These are phyloP conservation scores for Melinaea marsaeus DNA, from an alignment of 2,888 invertebrate genomes.

Conservation along the genomic window DNA sequence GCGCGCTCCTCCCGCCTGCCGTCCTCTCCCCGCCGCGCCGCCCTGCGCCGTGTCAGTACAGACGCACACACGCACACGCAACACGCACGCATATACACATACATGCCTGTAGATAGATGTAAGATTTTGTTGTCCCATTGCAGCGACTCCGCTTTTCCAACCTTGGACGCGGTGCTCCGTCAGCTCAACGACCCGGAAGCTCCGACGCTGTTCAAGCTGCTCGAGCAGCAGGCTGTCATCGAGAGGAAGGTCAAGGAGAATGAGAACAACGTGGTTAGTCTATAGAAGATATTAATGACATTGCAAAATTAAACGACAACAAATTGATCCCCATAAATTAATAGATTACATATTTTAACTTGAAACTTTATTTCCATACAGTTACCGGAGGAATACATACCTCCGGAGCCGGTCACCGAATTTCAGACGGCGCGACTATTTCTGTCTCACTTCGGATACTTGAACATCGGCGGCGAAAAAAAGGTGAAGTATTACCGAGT, in stretches of 20 bases:
- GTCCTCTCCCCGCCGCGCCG: conserved; percentile 56
- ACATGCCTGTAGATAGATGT: not conserved
- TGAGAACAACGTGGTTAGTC: conserved; percentile 58
- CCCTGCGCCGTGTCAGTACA: conserved; percentile 86
- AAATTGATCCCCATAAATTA: not conserved
- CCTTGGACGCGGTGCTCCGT: conserved; percentile 86
- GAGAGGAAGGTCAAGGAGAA: conserved; percentile 76
- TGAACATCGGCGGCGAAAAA: conserved; percentile 79
- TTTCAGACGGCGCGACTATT: conserved; percentile 97
- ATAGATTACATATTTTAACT: no score
- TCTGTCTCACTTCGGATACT: conserved; percentile 96
- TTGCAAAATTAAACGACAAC: not conserved
- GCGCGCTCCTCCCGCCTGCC: conserved; percentile 69
- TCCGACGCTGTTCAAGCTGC: conserved; percentile 82
- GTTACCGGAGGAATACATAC: conserved; percentile 84
- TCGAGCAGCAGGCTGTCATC: conserved; percentile 82
- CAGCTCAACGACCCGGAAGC: conserved; percentile 77
- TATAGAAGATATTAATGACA: not conserved
- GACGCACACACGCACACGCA: not conserved
- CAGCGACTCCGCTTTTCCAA: conserved; percentile 94
- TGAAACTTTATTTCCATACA: conserved; percentile 36
- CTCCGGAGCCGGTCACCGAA: conserved; percentile 90
- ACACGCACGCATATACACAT: not conserved
- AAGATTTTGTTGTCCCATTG: not conserved
- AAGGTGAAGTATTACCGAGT: conserved; percentile 45